phyloP scores from a whole-genome alignment of 2,797 vertebrate species.

The Pangasius mekongensis region DNA sequence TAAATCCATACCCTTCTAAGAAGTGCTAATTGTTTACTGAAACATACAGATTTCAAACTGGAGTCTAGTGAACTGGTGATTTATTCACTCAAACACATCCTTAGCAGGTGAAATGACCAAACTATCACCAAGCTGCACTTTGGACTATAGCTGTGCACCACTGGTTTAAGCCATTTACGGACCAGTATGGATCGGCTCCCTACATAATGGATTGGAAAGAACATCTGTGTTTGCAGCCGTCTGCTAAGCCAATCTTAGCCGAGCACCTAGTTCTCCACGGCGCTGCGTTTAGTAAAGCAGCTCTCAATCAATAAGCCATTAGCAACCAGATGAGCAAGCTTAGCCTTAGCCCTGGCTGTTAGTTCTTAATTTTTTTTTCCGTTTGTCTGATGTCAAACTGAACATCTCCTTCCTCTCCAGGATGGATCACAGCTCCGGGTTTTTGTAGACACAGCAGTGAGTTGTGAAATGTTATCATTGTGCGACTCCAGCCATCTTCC shows the following conservation, averaged over 20 bases:
- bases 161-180: conserved; percentile 34
- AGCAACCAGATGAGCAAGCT: conserved; percentile 71
- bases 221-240: conserved; percentile 63
- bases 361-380: conserved; percentile 60
- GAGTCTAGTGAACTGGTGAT: neutral
- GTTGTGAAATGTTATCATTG: conserved; percentile 78
- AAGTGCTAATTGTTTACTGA: neutral
- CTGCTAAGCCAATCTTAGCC: conserved; percentile 42
- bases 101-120: neutral
- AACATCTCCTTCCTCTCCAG: conserved; percentile 36
- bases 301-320: conserved; percentile 78
- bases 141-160: no score
- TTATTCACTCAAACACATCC: conserved; percentile 6
- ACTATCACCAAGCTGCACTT: neutral
- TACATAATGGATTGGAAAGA: conserved; percentile 63
- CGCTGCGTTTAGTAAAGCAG: conserved; percentile 48
- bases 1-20: neutral
- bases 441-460: conserved; percentile 75
- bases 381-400: conserved; percentile 53
- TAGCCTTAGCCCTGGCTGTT: conserved; percentile 56
- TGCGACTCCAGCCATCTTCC: conserved; percentile 49
- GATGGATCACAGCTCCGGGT: conserved; percentile 60
- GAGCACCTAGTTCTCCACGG: conserved; percentile 34
- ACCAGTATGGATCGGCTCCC: conserved; percentile 57
- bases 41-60: neutral